Evolutionary conservation across 2,888 invertebrate species (phyloP).

Genomic region (Entomobrya multifasciata): DNA sequence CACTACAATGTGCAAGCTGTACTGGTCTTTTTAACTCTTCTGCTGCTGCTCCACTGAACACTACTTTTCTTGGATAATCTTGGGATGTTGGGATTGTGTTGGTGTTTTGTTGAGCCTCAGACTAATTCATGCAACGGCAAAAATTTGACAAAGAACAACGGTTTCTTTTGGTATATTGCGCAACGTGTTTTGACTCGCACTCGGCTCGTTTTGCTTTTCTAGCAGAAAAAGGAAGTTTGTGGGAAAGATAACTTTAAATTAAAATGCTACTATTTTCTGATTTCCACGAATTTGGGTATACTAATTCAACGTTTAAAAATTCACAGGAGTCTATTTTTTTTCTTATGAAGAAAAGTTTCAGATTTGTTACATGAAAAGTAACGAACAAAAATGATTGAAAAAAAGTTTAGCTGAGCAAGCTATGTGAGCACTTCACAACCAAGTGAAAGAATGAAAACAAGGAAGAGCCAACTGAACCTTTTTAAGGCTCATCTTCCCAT

Average conservation of each 20-base stretch:
- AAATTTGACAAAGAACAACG: background rate
- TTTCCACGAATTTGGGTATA: background rate
- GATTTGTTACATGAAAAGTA: too few relatives aligned
- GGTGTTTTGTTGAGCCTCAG: background rate
- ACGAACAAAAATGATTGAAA: too few relatives aligned
- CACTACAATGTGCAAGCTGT: background rate
- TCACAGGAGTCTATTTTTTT: too few relatives aligned
- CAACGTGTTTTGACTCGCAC: too few relatives aligned
- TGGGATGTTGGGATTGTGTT: too few relatives aligned
- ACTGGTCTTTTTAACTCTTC: background rate
- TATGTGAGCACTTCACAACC: background rate
- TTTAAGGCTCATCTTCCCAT: slow-evolving; percentile 40
- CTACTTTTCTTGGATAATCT: too few relatives aligned
- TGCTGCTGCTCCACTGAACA: too few relatives aligned
- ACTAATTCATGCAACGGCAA: background rate
- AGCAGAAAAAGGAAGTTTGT: background rate
- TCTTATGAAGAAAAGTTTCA: too few relatives aligned
- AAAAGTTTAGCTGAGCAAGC: background rate
- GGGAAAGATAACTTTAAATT: background rate
- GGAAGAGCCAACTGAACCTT: slow-evolving; percentile 52
- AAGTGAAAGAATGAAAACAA: slow-evolving; percentile 46
- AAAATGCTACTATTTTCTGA: too few relatives aligned
- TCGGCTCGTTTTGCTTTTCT: background rate
- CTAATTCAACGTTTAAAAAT: too few relatives aligned
- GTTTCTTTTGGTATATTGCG: too few relatives aligned